Evolutionary conservation across 2,113 vertebrate genomes (phyloP).

Genomic region (Nerophis ophidion): DNA sequence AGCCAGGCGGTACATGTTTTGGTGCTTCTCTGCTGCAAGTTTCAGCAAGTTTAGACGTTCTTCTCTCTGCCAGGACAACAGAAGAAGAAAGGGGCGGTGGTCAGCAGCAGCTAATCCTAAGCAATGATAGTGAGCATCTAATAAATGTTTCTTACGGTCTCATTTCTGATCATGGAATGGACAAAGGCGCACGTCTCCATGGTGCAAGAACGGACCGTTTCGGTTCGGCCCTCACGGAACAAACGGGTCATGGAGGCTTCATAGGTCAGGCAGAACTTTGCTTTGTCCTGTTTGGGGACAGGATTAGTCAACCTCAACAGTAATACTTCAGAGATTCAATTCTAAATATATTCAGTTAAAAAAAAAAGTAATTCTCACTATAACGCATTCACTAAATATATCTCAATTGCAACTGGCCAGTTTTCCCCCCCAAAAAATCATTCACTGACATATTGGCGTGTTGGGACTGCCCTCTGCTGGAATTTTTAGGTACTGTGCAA

Average conservation of each 20-base stretch:
- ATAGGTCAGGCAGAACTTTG: constrained; percentile 91
- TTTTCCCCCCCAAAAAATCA: not conserved
- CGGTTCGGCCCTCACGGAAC: constrained; percentile 92
- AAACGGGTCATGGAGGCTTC: constrained; percentile 98
- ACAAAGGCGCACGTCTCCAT: constrained; percentile 83
- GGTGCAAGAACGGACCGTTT: constrained; percentile 94
- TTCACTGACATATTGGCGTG: not conserved
- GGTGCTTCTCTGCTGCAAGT: constrained; percentile 81
- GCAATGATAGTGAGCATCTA: not conserved
- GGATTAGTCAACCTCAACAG: not conserved
- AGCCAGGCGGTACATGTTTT: constrained; percentile 83
- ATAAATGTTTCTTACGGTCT: constrained; percentile 68
- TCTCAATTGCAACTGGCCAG: not conserved
- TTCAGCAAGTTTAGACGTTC: constrained; percentile 73
- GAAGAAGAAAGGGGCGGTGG: not conserved
- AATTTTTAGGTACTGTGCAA: not conserved
- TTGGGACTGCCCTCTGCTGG: constrained; percentile 53
- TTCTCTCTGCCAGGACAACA: constrained; percentile 67
- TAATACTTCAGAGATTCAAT: not conserved
- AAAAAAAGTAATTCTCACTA: not conserved
- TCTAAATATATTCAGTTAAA: not conserved
- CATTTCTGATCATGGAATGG: constrained; percentile 77
- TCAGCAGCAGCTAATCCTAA: not conserved
- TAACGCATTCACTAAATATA: too few relatives aligned
- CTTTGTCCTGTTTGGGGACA: constrained; percentile 81